These are phyloP conservation scores for Sitodiplosis mosellana DNA, from an alignment of 1,140 invertebrate species.

Conservation along the genomic window DNA sequence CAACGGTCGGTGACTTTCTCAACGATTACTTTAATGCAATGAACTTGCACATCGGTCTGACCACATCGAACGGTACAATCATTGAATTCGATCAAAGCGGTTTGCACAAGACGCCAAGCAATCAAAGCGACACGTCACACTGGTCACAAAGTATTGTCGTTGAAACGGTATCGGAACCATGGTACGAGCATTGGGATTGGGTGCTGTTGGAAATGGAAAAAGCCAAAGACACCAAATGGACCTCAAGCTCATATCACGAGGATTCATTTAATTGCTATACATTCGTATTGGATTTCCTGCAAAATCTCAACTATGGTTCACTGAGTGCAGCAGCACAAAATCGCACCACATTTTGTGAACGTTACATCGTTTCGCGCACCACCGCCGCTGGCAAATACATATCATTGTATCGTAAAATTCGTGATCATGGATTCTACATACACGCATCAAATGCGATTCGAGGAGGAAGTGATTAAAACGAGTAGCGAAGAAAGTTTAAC, in stretches of 20 bases:
- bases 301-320: slow-evolving; percentile 38
- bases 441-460: slow-evolving; percentile 12
- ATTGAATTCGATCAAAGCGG: slow-evolving; percentile 61
- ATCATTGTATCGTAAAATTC: slow-evolving; percentile 49
- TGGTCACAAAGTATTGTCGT: slow-evolving; percentile 56
- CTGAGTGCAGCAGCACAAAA: slow-evolving; percentile 41
- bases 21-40: slow-evolving; percentile 60
- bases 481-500: too few species aligned
- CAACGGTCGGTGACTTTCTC: slow-evolving; percentile 61
- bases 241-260: slow-evolving; percentile 45
- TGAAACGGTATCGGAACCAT: slow-evolving; percentile 40
- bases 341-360: slow-evolving; percentile 42
- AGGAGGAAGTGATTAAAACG: too few species aligned
- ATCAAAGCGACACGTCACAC: slow-evolving; percentile 26
- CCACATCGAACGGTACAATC: slow-evolving; percentile 49
- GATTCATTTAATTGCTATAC: slow-evolving; percentile 59
- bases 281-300: slow-evolving; percentile 55
- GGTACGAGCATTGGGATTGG: slow-evolving; percentile 57
- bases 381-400: slow-evolving; percentile 63
- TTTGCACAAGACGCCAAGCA: slow-evolving; percentile 31
- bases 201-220: slow-evolving; percentile 36
- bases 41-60: slow-evolving; percentile 67
- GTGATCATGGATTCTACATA: slow-evolving; percentile 27
- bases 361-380: slow-evolving; percentile 54
- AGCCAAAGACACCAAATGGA: slow-evolving; percentile 42